A percentile compares a stretch with the other conserved stretches of the same genome.
phyloP scores from a whole-genome alignment of 2,113 vertebrate genomes.

The Psammodynastes pulverulentus region DNA sequence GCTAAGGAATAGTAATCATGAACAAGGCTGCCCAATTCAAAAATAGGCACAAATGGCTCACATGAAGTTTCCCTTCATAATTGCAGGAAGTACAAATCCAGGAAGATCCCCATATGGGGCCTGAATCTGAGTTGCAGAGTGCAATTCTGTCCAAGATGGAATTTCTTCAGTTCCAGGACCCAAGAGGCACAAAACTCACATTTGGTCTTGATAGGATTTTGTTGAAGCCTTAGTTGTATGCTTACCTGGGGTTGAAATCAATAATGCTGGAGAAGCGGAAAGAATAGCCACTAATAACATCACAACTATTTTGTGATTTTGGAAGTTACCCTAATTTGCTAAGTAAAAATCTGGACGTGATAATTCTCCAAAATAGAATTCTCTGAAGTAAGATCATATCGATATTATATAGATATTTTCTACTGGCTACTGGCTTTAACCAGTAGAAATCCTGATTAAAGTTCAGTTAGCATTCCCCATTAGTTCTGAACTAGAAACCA shows the following conservation, averaged over 20 bases:
- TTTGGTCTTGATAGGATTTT: background rate
- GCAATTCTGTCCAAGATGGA: background rate
- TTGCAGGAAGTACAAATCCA: background rate
- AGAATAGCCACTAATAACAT: background rate
- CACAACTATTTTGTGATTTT: background rate
- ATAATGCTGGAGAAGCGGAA: background rate
- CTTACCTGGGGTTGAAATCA: background rate
- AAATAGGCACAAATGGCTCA: background rate
- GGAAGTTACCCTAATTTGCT: background rate
- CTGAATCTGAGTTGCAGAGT: background rate
- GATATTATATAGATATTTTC: background rate
- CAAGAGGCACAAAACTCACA: background rate
- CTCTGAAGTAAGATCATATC: background rate
- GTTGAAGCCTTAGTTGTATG: background rate
- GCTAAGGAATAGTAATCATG: background rate
- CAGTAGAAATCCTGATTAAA: background rate
- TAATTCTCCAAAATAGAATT: background rate
- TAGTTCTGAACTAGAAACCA: background rate
- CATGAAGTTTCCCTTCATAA: background rate
- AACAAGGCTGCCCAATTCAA: background rate
- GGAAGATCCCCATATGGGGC: background rate
- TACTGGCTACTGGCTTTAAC: background rate
- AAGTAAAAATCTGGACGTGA: background rate
- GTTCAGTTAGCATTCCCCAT: background rate
- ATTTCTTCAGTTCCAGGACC: background rate